Evolutionary conservation across 2,113 vertebrate species (phyloP), one percentile per base, ranked within the genome.

Genomic region (Glaucidium brasilianum): DNA sequence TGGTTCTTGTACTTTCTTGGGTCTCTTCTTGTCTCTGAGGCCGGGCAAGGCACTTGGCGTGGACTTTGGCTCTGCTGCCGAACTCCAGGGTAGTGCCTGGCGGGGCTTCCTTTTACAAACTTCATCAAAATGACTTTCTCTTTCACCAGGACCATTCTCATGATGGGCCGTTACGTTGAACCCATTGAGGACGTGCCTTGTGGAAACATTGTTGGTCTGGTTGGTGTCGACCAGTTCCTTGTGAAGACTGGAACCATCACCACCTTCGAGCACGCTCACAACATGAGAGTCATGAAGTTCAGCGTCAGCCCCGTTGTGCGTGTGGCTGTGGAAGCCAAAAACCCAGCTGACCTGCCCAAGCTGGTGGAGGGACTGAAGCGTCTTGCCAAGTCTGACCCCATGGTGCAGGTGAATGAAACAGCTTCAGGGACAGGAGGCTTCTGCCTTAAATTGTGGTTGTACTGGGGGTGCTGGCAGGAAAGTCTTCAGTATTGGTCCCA

Each of bases 211-310:
- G 99, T 99, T 30, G 99, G 99, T 56, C 96, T 99, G 96, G 99
- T 99, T 16, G 99, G 99, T 0, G 99, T 99, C 1, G 99, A 99
- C 97, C 99, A 99, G 98, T 99, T 96, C 96, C 98, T 99, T 6
- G 98, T 99, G 94, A 99, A 99, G 98, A 99, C 99, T 0, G 99
- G 99, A 71, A 99, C 99, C 75, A 99, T 99, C 98, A 99, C 99
- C 87, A 99, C 99, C 77, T 99, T 97, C 0, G 99, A 99, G 91
- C 98, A 99, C 0, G 98, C 99, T 26, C 99, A 99, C 98, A 99
- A 99, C 98, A 99, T 99, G 99, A 98, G 98, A 8, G 99, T 99
- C 81, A 99, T 99, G 99, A 99, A 99, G 97, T 99, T 99, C 98
- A 99, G 99, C 0, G 99, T 99, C 66, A 99, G 99, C 97, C 99